A percentile compares a stretch with the other conserved stretches of the same genome.
phyloP scores from a whole-genome alignment of 2,113 vertebrate species.

The Neotoma lepida region DNA sequence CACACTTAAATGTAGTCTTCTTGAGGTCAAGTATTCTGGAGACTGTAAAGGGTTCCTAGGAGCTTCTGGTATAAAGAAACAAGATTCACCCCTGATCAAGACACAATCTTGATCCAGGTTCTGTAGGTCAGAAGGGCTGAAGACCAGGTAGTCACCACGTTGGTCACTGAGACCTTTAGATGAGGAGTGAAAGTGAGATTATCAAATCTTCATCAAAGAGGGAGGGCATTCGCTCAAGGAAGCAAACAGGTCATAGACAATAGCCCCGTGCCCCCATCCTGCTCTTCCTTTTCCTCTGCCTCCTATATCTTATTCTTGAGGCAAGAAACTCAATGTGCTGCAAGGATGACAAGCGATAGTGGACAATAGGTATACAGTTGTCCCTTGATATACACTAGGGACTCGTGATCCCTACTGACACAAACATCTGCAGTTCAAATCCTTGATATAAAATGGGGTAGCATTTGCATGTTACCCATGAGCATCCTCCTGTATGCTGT shows the following conservation, averaged over 20 bases:
- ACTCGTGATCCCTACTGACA: neutral
- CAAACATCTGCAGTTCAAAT: neutral
- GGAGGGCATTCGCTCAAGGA: neutral
- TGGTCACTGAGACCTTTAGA: neutral
- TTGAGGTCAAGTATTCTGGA: neutral
- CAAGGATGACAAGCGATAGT: neutral
- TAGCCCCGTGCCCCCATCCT: no score
- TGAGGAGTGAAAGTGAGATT: neutral
- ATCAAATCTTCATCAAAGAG: neutral
- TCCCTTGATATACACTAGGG: no score
- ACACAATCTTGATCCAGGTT: neutral
- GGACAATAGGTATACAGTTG: no score
- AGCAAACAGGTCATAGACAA: neutral
- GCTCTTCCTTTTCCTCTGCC: neutral
- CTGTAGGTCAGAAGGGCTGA: neutral
- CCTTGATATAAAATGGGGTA: neutral
- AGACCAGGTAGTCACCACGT: neutral
- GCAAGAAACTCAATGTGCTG: neutral
- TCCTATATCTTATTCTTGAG: neutral
- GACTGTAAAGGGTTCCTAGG: neutral
- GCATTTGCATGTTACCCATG: neutral
- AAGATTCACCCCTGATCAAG: neutral
- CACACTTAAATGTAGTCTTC: neutral
- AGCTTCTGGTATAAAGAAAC: neutral
- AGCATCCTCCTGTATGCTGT: neutral